These are phyloP conservation scores for Delichon dasypus DNA, from an alignment of 2,797 vertebrate species.

Conservation along the genomic window DNA sequence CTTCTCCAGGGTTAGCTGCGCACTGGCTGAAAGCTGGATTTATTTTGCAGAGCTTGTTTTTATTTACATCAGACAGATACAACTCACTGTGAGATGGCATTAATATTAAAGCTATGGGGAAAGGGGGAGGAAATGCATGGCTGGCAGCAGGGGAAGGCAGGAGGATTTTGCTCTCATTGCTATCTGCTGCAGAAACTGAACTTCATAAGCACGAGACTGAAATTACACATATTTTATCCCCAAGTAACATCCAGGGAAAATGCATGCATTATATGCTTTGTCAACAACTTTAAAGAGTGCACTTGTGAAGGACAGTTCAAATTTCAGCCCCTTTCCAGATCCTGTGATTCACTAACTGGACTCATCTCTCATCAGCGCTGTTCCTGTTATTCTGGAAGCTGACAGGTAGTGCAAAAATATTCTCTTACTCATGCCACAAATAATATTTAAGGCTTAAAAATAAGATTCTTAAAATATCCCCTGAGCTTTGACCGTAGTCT, in stretches of 20 bases:
- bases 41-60: not conserved
- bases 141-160: not conserved
- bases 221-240: not conserved
- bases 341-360: not conserved
- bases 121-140: not conserved
- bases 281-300: not conserved
- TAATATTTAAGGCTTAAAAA: not conserved
- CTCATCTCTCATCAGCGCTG: rapidly evolving
- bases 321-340: not conserved
- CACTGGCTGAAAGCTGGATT: not conserved
- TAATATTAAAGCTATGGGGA: not conserved
- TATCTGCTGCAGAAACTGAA: not conserved
- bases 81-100: not conserved
- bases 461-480: not conserved
- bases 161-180: not conserved
- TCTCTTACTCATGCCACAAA: not conserved
- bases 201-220: not conserved
- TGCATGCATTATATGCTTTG: too few species aligned
- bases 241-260: not conserved
- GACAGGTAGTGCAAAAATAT: not conserved
- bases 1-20: not conserved
- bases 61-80: not conserved
- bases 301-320: not conserved
- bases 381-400: not conserved
- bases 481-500: not conserved